Evolutionary conservation across 2,888 invertebrate genomes (phyloP), one percentile per base, ranked within the genome.

Genomic region (Eremobia ochroleuca): DNA sequence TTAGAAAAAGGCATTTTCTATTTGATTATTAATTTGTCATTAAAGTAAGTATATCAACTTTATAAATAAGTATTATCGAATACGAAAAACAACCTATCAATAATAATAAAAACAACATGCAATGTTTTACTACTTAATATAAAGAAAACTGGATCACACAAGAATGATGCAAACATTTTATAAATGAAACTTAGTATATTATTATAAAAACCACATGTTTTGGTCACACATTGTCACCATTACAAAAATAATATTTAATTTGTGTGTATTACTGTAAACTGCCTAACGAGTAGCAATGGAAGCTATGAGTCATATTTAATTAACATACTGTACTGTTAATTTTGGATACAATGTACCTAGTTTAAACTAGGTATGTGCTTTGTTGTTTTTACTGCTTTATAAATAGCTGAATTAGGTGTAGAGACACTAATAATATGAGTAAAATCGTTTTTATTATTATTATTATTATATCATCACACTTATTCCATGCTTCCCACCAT

Each of bases 261-360:
- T 68, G 62, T 55, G 37, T 64, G 34, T 21, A 79, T n/a, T 59
- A 55, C 58, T 65, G 68, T 74, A 58, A 64, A 67, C 62, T 71
- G 73, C 43, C 71, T 61, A 71, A 61, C 52, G 37, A 18, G 43
- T 18, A 34, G 15, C 21, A 37, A 62, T 65, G 68, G 58, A 4
- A 37, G 15, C 1, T 6, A 43, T 85, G 85, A 87, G 28, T 85
- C 85, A 87, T 76, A 49, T 65, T 78, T 71, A 76, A 74, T 84
- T 66, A 84, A 62, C 72, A 79, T 61, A 62, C 46, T 58, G 28
- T 64, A 68, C 58, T 25, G 83, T 84, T 81, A 61, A 66, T 81
- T 80, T 81, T 68, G 55, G 58, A 28, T 59, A 52, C 43, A 68
- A 62, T 62, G 31, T 59, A 59, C 55, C 21, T 67, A 76, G 2